Base-by-base conservation (phyloP, 1,140 invertebrate species). In the Geopemphigus sp. region DNA sequence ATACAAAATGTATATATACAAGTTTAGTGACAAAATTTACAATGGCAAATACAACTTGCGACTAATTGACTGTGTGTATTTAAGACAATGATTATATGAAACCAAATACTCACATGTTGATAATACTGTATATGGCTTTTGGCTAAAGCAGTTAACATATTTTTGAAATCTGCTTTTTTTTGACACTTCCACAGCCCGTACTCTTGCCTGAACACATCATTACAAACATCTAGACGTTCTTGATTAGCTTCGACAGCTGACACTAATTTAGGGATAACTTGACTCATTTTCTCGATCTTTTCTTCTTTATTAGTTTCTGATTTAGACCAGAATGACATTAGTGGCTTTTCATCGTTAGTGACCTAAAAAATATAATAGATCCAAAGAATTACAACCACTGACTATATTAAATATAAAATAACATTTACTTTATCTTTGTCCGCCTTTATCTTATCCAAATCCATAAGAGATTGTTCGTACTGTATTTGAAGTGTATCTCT, bases 151-250 rank as follows among this genome's bases (percentile, higher is more conserved):
- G 90, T 84, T 6, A 93, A 86, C 82, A 92, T 88, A 81, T 88
- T 88, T 83, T 91, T 92, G 32, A 93, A 84, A 84, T 92, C 91
- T 17, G 86, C 85, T 81, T 89, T 89, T 84, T 92, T 93, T 81
- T 91, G 91, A 22, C 87, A 84, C 81, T 91, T 89, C 92, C 92
- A 93, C 78, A 91, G 85, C 59, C 91, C 89, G 80, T 92, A 85
- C 84, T 93, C 92, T 50, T 91, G 90, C 64, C 90, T 86, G 10
- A 93, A 85, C 84, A 91, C 90, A 84, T 92, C 90, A 84, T 92
- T 92, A 0, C 91, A 90, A 83, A 90, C 91, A 84, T 91, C 91
- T 50, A 91, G 84, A 80, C 88, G 89, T 84, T 93, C 91, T 82
- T 90, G 89, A 82, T 84, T 83, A 78, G 80, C 57, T 83, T 90